phyloP scores from a whole-genome alignment of 2,113 vertebrate genomes.

The Gnathonemus longibarbis region DNA sequence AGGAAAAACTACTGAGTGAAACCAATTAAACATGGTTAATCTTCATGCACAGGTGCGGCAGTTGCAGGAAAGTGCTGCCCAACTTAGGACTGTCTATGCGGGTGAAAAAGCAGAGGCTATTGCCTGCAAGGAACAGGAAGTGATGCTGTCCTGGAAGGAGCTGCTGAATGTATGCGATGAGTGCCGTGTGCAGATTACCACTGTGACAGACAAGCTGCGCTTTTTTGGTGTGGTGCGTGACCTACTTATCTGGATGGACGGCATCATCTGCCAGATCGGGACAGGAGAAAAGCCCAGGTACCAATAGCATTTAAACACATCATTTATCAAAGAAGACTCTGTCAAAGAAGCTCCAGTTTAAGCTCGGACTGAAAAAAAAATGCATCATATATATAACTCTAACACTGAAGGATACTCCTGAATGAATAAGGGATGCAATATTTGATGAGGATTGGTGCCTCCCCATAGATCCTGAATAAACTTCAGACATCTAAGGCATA shows the following conservation, averaged over 20 bases:
- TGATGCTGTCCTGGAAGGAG: conserved; percentile 83
- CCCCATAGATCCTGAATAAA: background rate
- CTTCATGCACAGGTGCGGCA: conserved; percentile 68
- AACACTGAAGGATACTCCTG: background rate
- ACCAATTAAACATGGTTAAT: background rate
- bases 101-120: conserved; percentile 89
- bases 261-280: conserved; percentile 79
- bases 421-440: background rate
- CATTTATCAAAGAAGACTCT: background rate
- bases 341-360: background rate
- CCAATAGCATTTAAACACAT: background rate
- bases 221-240: conserved; percentile 77
- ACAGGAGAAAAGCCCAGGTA: conserved; percentile 87
- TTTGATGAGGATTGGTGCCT: background rate
- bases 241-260: conserved; percentile 88
- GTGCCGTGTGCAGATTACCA: conserved; percentile 82
- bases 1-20: background rate
- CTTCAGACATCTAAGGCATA: background rate
- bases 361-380: background rate
- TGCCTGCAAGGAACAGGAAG: conserved; percentile 76
- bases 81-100: conserved; percentile 86
- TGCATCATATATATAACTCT: background rate
- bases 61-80: conserved; percentile 85
- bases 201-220: conserved; percentile 77
- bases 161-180: conserved; percentile 82